Percentiles rank a stretch among this genome's conserved stretches.
phyloP scores from a whole-genome alignment of 2,888 invertebrate species.

The Galerucella pusilla region DNA sequence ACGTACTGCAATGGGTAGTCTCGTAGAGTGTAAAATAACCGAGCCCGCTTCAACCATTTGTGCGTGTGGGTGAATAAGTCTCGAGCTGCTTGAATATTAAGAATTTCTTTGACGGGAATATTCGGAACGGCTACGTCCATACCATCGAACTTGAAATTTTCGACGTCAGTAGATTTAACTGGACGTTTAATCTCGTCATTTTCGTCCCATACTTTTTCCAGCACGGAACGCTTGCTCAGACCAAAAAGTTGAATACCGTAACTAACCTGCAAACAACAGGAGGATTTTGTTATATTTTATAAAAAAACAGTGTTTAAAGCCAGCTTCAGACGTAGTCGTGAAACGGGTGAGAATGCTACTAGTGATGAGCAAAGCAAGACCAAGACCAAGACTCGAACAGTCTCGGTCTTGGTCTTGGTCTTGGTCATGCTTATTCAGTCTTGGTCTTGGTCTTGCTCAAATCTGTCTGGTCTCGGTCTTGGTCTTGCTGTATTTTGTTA shows the following conservation, averaged over 20 bases:
- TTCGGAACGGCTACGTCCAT: slow-evolving; percentile 50
- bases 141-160: slow-evolving; percentile 46
- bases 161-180: slow-evolving; percentile 6
- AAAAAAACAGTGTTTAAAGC: too few species aligned
- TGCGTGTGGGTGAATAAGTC: slow-evolving; percentile 69
- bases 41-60: slow-evolving; percentile 71
- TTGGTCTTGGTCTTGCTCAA: too few species aligned
- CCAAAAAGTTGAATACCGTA: slow-evolving; percentile 71
- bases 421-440: too few species aligned
- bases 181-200: slow-evolving; percentile 23
- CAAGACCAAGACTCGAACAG: too few species aligned
- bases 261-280: slow-evolving; percentile 57
- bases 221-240: slow-evolving; percentile 66
- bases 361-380: too few species aligned
- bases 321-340: too few species aligned
- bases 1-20: slow-evolving; percentile 71
- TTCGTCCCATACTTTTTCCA: slow-evolving; percentile 53
- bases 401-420: too few species aligned
- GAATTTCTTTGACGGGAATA: slow-evolving; percentile 58
- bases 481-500: too few species aligned
- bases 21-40: slow-evolving; percentile 70
- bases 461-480: too few species aligned
- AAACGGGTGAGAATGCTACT: too few species aligned
- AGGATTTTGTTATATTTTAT: neutral
- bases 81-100: slow-evolving; percentile 67